phyloP scores from a whole-genome alignment of 2,797 vertebrate genomes.

The Girardinus metallicus region DNA sequence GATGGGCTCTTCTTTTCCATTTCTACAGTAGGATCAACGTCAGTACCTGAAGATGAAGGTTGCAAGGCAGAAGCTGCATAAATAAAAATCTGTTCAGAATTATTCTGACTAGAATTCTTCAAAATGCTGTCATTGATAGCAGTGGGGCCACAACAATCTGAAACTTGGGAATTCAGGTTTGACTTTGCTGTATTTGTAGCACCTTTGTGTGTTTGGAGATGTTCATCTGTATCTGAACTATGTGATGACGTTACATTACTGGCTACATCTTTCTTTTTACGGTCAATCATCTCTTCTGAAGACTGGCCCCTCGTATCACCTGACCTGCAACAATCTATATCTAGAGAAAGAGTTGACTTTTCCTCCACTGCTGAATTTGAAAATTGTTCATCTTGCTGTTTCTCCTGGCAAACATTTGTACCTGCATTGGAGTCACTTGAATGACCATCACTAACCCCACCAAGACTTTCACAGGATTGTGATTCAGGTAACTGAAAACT shows the following conservation, averaged over 20 bases:
- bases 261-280: background rate
- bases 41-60: conserved; percentile 1
- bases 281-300: conserved; percentile 3
- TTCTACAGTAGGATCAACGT: conserved; percentile 17
- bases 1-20: conserved; percentile 3
- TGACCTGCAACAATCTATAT: background rate
- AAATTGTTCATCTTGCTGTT: conserved; percentile 16
- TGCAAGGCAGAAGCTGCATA: conserved; percentile 6
- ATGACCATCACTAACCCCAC: conserved; percentile 13
- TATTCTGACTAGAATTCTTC: background rate
- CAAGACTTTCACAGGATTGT: conserved; percentile 33
- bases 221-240: background rate
- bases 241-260: conserved; percentile 2
- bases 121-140: background rate
- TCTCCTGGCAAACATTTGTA: background rate
- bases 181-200: conserved; percentile 9
- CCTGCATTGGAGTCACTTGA: conserved; percentile 20
- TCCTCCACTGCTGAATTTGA: conserved; percentile 14
- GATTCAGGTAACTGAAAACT: conserved; percentile 28
- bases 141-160: background rate
- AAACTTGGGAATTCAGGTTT: background rate
- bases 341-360: background rate
- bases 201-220: conserved; percentile 14
- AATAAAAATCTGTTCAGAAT: background rate
- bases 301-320: background rate